A percentile compares a stretch with the other conserved stretches of the same genome.
Conservation (phyloP, 2,113 vertebrate species). For the Fregetta grallaria region DNA sequence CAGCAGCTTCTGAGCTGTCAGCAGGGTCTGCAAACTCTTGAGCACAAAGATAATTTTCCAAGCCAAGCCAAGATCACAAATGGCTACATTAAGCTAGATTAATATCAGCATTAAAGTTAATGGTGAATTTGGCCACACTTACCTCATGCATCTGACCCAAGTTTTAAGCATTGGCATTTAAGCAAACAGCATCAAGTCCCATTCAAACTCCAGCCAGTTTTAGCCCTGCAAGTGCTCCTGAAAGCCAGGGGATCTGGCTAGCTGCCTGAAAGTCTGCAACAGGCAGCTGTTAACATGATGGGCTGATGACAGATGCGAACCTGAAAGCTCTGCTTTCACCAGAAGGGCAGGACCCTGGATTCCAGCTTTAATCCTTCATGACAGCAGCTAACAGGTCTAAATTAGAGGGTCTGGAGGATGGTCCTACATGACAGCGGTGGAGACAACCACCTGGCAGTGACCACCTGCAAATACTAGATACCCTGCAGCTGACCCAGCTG, state of each 20-base stretch:
- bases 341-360: background rate
- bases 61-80: background rate
- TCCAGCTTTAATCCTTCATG: background rate
- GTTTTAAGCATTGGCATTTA: background rate
- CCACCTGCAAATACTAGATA: rapidly evolving
- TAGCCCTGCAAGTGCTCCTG: background rate
- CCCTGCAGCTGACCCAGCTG: background rate
- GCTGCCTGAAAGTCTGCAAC: background rate
- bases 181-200: background rate
- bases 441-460: background rate
- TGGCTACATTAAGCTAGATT: background rate
- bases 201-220: background rate
- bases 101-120: background rate
- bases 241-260: background rate
- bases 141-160: background rate
- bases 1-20: background rate
- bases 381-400: background rate
- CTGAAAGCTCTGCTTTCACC: background rate
- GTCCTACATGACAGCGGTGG: background rate
- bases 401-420: background rate
- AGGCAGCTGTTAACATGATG: background rate
- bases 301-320: background rate
- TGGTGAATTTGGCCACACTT: background rate
- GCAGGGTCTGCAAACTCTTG: rapidly evolving
- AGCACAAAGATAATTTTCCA: background rate